Percentiles rank a stretch among this genome's conserved stretches.
Evolutionary conservation across 35 echinoderm and acorn worm genomes (phyloP).

Genomic region (Heliocidaris tuberculata): DNA sequence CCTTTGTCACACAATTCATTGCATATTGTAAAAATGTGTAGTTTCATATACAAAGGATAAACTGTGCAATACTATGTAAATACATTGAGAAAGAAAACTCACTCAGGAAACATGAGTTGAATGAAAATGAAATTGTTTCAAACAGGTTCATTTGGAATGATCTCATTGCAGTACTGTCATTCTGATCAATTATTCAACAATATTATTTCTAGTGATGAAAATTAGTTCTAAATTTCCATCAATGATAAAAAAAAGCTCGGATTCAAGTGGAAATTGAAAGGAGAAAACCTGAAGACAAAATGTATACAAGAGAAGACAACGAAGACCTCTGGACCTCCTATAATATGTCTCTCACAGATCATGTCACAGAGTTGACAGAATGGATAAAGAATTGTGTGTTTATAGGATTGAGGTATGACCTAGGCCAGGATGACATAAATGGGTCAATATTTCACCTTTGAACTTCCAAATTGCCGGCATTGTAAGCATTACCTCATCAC

Average conservation of each 20-base stretch:
- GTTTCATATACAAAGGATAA: background rate
- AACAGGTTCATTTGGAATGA: background rate
- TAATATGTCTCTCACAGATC: background rate
- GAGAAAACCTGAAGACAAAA: background rate
- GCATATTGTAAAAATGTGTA: background rate
- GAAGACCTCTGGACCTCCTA: background rate
- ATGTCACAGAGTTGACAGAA: background rate
- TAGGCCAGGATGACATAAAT: background rate
- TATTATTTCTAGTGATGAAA: background rate
- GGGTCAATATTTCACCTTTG: background rate
- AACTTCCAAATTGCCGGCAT: background rate
- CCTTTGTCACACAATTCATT: background rate
- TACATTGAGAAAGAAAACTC: no score
- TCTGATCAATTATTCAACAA: background rate
- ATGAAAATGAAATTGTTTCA: no score
- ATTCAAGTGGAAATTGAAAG: background rate
- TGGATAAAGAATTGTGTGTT: background rate
- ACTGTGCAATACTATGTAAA: no score
- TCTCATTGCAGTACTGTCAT: background rate
- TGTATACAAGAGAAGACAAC: background rate
- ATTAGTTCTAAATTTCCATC: no score
- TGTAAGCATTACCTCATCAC: conserved; percentile 9
- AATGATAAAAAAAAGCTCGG: no score
- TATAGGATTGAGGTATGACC: background rate
- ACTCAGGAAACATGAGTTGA: no score